Evolutionary conservation across 2,797 vertebrate species (phyloP), one percentile per base, ranked within the genome.

Genomic region (Molothrus aeneus): DNA sequence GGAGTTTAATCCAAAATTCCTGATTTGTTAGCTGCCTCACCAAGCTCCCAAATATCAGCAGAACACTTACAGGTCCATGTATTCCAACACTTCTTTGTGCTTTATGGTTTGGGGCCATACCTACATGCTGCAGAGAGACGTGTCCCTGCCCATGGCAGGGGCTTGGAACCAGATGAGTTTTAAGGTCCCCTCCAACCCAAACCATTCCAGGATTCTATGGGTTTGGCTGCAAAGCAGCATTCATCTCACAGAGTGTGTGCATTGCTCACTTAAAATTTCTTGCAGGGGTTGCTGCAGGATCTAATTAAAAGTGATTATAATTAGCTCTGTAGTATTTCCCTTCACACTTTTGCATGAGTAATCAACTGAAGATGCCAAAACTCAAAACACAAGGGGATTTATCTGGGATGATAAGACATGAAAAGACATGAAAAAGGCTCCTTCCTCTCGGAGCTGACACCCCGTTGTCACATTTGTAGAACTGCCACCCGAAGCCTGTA

Each of bases 251-350:
- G 50, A 31, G 15, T 1, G 0, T 5, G 20, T 26, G 29, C 40
- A 50, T 22, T 5, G 0, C 14, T 57, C 24, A 25, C 36, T 78
- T 50, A 36, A 48, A 59, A 91, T 93, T 48, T 79, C 70, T 38
- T 88, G 74, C 66, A 81, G 73, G 64, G 86, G 79, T 90, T 94
- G 92, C 92, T 95, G 64, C 71, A 90, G 83, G 74, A 90, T 81
- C 88, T 96, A 92, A 96, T 97, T 95, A 92, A 93, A 96, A 96
- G 63, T 5, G 17, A 90, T 92, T 71, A 61, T 92, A 96, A 96
- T 96, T 92, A 94, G 79, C 82, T 89, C 69, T 17, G 75, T 83
- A 77, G 64, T 88, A 96, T 96, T 97, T 93, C 94, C 95, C 95
- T 93, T 96, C 95, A 96, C 57, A 64, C 74, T 85, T 86, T 68